Evolutionary conservation across 1,140 invertebrate species (phyloP), one percentile per base, ranked within the genome.

Genomic region (Drosophila lacertosa): DNA sequence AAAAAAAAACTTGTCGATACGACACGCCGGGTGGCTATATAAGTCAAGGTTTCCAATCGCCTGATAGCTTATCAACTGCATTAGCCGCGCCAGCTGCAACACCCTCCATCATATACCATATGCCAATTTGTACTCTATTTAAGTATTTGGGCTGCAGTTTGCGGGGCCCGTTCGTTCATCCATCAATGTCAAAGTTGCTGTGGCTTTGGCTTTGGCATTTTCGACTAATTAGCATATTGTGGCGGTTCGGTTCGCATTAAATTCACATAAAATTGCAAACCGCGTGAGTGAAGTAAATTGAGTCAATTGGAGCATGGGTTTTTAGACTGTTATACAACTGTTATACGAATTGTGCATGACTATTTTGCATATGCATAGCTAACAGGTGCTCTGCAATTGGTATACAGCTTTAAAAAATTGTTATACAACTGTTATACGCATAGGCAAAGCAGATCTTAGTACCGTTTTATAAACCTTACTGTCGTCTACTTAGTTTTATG

Each of bases 171-270:
- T 2, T 22, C 47, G 78, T 29, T 11, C 45, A 84, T 86, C 64
- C 64, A 86, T 86, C 81, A 84, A 77, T 77, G 77, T 81, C 81
- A 86, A 66, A 64, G 75, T n/a, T n/a, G n/a, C n/a, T 13, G n/a
- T 24, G 32, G 13, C 20, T 13, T 24, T 42, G 20, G 4, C n/a
- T 10, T 32, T n/a, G n/a, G n/a, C n/a, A n/a, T n/a, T n/a, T 58
- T 55, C 1, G 47, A 26, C 48, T 84, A 75, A 84, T 83, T 83
- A 79, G 65, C 75, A 78, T 79, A 55, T 26, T 37, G 76, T 37
- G 24, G 26, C 9, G 26, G 20, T 3, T 4, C n/a, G 18, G 9
- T 3, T 4, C 16, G 15, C 26, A 26, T 58, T 47, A 9, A 33
- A n/a, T 32, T 29, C 53, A 37, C 44, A 24, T 24, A 18, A 42